Percentiles rank a stretch among this genome's conserved stretches.
Conservation (phyloP, 2,888 invertebrate species). For the Mesorhabditis sp. region DNA sequence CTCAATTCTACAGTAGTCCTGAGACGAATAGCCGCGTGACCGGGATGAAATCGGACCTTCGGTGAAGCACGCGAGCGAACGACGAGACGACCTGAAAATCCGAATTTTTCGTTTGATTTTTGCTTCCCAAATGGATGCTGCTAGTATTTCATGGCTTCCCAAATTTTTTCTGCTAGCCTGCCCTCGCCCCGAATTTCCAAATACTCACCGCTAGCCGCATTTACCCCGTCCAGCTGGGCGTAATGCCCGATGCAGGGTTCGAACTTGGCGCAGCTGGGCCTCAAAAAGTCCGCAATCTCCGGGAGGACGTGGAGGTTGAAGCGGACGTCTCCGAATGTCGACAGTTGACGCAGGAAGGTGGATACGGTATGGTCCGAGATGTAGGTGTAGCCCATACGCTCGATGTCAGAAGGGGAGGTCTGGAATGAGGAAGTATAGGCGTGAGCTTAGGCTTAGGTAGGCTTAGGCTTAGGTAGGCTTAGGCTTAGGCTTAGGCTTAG, state of each 20-base stretch:
- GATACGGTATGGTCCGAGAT: background rate
- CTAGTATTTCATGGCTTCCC: background rate
- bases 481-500: too few relatives aligned
- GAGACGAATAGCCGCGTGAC: background rate
- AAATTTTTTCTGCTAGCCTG: background rate
- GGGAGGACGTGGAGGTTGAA: background rate
- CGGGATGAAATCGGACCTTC: background rate
- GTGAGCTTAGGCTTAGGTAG: too few relatives aligned
- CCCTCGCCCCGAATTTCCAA: background rate
- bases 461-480: too few relatives aligned
- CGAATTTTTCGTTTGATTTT: background rate
- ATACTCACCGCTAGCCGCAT: background rate
- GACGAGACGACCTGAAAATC: background rate
- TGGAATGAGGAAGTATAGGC: background rate
- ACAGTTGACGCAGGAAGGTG: conserved; percentile 2
- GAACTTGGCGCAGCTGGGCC: background rate
- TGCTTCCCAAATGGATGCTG: background rate
- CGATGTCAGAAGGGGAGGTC: conserved; percentile 1
- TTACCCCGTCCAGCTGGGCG: background rate
- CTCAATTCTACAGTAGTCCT: background rate
- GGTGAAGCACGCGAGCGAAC: background rate
- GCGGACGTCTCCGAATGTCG: background rate
- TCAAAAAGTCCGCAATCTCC: background rate
- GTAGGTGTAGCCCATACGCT: background rate
- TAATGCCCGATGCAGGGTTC: background rate